Evolutionary conservation across 2,888 invertebrate species (phyloP), one percentile per base, ranked within the genome.

Genomic region (Synergus itoensis): DNA sequence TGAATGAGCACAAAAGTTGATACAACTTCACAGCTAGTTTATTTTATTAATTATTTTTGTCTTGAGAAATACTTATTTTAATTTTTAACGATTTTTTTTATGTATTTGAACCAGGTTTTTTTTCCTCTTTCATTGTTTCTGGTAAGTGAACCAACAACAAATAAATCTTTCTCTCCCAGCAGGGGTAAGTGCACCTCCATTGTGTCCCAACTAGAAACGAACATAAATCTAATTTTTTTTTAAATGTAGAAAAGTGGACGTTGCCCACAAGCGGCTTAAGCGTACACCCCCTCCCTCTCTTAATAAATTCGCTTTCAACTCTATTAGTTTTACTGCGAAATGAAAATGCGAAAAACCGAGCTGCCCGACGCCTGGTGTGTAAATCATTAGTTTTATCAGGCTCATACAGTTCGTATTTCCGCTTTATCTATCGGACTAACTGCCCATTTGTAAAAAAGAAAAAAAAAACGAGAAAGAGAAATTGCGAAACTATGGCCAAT

Each of bases 341-440:
- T 86, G 83, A 88, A 86, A 88, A 86, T 81, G 85, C 81, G 81
- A 80, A 84, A 81, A 81, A 82, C 77, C 77, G 63, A 80, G 76
- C 67, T 79, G 80, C 63, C 77, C 48, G 40, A 28, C 75, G 76
- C 77, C 36, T 53, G 82, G 84, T 86, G 83, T 88, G 89, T 91
- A 91, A 91, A 91, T 91, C 90, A 91, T 90, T 90, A 89, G 89
- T 88, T 91, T 91, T 91, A 91, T 90, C 91, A 88, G 88, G 86
- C 88, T 90, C 89, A 90, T 89, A 88, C 90, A 90, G 88, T 90
- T 86, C 88, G 88, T 88, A 88, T 88, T 89, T 88, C 86, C 88
- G 88, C 86, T 91, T 89, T 91, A 91, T 91, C 91, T 89, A 86
- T 87, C 86, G 88, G 84, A 80, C 88, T 89, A 90, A 88, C 88